Evolutionary conservation across 2,113 vertebrate genomes (phyloP), one percentile per base, ranked within the genome.

Genomic region (Fukomys damarensis): DNA sequence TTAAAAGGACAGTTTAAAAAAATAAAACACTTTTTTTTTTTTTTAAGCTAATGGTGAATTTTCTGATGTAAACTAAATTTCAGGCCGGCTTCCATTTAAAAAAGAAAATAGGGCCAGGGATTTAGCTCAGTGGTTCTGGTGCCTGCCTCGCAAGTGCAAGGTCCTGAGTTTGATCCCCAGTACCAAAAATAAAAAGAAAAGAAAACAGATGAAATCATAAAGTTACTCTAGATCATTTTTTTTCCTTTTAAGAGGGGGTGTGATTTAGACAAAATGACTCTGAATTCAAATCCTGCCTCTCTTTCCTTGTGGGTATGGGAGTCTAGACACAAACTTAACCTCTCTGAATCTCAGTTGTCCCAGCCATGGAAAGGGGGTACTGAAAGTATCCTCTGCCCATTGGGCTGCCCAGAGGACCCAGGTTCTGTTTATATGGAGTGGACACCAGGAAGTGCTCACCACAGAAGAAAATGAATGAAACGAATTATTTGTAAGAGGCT

Each of bases 31-130:
- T 58, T 4, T 7, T 66, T 66, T n/a, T 32, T 52, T 65, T 59
- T 59, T 59, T 59, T 24, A 35, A 26, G 83, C 41, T 68, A 82
- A 93, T 77, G 59, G 72, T 26, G 13, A 77, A 58, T 79, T 30
- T 49, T 43, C 17, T n/a, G 43, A 66, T 86, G 65, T 17, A 91
- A 83, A 89, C 88, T 86, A 59, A 77, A 89, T 91, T 90, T 77
- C 77, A 65, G 86, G 19, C 43, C 84, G 63, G 43, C 35, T 77
- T 65, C 59, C 87, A 84, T 58, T 58, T 5, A 66, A 70, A 94
- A 65, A 82, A 46, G 28, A 46, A 41, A 54, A 54, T n/a, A n/a
- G n/a, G n/a, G n/a, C n/a, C n/a, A n/a, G n/a, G n/a, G n/a, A n/a
- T n/a, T n/a, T n/a, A n/a, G n/a, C n/a, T n/a, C n/a, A n/a, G n/a